Evolutionary conservation across 92 coral and sea anemone genomes (phyloP).

Genomic region (Palythoa caribaeorum): DNA sequence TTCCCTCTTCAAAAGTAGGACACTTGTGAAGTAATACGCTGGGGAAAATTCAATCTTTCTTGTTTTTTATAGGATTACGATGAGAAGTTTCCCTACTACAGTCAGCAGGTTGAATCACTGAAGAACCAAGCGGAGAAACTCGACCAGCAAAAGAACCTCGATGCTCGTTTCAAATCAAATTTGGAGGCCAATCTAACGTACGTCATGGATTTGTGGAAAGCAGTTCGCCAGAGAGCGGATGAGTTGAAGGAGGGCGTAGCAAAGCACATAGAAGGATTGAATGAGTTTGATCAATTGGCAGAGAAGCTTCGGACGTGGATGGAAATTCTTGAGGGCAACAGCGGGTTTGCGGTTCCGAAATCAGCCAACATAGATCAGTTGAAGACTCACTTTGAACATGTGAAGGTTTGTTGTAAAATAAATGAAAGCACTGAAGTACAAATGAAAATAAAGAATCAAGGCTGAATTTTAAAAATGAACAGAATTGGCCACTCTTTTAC

Average conservation of each 20-base stretch:
- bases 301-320: conserved; percentile 79
- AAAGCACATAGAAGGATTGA: conserved; percentile 69
- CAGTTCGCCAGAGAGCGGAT: conserved; percentile 65
- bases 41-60: neutral
- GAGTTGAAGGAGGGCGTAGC: conserved; percentile 78
- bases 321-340: conserved; percentile 79
- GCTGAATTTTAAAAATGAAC: neutral
- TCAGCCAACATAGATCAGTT: conserved; percentile 85
- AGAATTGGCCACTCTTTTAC: neutral
- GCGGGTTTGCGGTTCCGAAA: conserved; percentile 86
- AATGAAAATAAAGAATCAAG: neutral
- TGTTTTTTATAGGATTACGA: conserved; percentile 71
- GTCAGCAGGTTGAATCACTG: conserved; percentile 67
- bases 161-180: conserved; percentile 62
- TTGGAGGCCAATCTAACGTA: conserved; percentile 77
- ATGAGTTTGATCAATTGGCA: conserved; percentile 79
- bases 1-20: neutral
- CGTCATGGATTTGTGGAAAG: conserved; percentile 80
- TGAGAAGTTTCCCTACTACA: conserved; percentile 69
- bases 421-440: neutral
- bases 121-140: conserved; percentile 78
- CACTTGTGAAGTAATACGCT: neutral
- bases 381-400: conserved; percentile 94
- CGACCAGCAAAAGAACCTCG: conserved; percentile 64
- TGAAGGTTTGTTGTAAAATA: conserved; percentile 76